Base-by-base conservation (phyloP, 1,140 invertebrate genomes). In the Drosophila guanche region DNA sequence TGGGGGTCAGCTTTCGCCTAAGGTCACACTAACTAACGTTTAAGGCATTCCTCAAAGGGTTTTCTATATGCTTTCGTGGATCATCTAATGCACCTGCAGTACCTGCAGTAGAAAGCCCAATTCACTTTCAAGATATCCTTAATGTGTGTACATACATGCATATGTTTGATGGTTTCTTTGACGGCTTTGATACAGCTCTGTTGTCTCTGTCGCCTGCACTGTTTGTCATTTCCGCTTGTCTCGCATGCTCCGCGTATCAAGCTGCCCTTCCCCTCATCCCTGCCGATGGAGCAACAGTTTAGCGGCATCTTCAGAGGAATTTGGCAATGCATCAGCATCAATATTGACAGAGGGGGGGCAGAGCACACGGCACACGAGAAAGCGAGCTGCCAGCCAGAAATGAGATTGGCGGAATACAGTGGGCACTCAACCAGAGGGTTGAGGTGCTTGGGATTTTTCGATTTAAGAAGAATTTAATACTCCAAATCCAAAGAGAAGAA, bases 271-370 rank as follows among this genome's bases (percentile, higher is more conserved):
- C 5, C 37, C 20, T 53, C 16, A 16, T 20, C 27, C 59, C 5
- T 16, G 4, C 50, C n/a, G 8, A 10, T 12, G 4, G 68, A 68
- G 81, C 81, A 88, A 81, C 83, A 86, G 83, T 59, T 78, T 69
- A 74, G 73, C 58, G 70, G 46, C 68, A 54, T 58, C 68, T 71
- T 72, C 40, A 54, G 58, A 33, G 66, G 33, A 41, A 69, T 72
- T 76, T 72, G 77, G 79, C 79, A 84, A 84, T 84, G 79, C 79
- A 83, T 83, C 79, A 83, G 79, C 63, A 62, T 83, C 79, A 83
- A 79, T 66, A 79, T 84, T 83, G 79, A 59, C 69, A 66, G 43
- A 37, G 63, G 54, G 53, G 54, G 23, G 23, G 25, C 33, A 55
- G 62, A 16, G 41, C 10, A 29, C 33, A 50, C 33, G 65, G 43